Base-by-base conservation (phyloP, 2,113 vertebrate species). In the Engraulis encrasicolus region DNA sequence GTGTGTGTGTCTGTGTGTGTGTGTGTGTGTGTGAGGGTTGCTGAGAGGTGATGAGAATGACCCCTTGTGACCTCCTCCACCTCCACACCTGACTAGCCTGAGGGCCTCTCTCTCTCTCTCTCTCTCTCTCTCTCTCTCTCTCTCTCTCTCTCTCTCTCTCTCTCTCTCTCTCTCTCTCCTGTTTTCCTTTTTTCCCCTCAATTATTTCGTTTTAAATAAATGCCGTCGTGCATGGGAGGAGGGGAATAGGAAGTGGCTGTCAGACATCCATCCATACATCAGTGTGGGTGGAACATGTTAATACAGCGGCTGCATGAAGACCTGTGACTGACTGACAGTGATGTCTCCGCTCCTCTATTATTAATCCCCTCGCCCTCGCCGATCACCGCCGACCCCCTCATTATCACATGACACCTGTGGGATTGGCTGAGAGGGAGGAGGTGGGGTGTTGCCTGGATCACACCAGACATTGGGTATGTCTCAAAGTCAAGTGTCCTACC, bases 341-440 rank as follows among this genome's bases (percentile, higher is more conserved):
- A 80, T 85, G 79, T 74, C 66, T 14, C 3, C 54, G 78, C 52
- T 84, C 77, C 86, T 92, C 78, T 85, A 88, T 87, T 90, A 92
- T 92, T 89, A 88, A 93, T 92, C 80, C 58, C 23, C 1, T 7
- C 50, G 66, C 66, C 74, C 80, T 84, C 78, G 80, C 27, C 19
- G n/a, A 3, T 9, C 40, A 45, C 40, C 40, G n/a, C 40, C 40
- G 82, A 91, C 87, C 89, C 83, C 80, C 83, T 92, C 86, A 89
- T 91, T 92, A 90, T 89, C 92, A 91, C 82, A 86, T 84, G 48
- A 71, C 78, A 90, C 84, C 88, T 89, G 86, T 87, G 81, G 74
- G 85, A 81, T 74, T 74, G 66, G 66, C 14, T 27, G 23, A 66
- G 31, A 66, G 58, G 23, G 58, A 66, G 58, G n/a, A 27, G 58